Conservation (phyloP, 2,888 invertebrate genomes). For the Apodemia duryi region DNA sequence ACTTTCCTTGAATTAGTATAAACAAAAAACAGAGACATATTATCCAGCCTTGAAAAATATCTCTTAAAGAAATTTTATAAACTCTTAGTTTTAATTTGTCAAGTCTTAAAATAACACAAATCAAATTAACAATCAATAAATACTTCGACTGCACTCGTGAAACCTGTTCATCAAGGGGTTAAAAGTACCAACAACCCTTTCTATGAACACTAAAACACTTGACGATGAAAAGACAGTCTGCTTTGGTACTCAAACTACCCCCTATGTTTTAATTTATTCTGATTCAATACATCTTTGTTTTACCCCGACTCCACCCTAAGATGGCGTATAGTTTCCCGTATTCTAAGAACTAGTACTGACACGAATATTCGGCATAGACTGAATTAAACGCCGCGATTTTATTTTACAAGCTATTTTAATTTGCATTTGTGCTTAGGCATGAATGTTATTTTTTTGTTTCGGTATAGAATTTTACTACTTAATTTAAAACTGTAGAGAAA, state of each 20-base stretch:
- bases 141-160: slow-evolving; percentile 2
- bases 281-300: slow-evolving; percentile 45
- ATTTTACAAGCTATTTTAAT: not conserved
- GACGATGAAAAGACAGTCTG: slow-evolving; percentile 59
- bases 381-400: not conserved
- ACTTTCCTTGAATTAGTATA: too few relatives aligned
- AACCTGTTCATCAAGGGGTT: slow-evolving; percentile 20
- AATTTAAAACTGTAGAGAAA: too few relatives aligned
- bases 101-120: not conserved
- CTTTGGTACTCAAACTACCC: slow-evolving; percentile 50
- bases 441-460: too few relatives aligned
- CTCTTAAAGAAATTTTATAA: too few relatives aligned
- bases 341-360: not conserved
- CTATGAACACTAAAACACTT: slow-evolving; percentile 34
- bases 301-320: slow-evolving; percentile 17
- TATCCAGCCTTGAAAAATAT: too few relatives aligned
- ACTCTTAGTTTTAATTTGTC: too few relatives aligned
- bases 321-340: not conserved
- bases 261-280: slow-evolving; percentile 64
- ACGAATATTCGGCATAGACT: not conserved
- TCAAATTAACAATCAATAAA: slow-evolving; percentile 5
- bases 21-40: too few relatives aligned
- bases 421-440: not conserved
- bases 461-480: too few relatives aligned
- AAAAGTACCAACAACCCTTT: slow-evolving; percentile 28